phyloP scores from a whole-genome alignment of 2,113 vertebrate species.

The Sapajus apella region DNA sequence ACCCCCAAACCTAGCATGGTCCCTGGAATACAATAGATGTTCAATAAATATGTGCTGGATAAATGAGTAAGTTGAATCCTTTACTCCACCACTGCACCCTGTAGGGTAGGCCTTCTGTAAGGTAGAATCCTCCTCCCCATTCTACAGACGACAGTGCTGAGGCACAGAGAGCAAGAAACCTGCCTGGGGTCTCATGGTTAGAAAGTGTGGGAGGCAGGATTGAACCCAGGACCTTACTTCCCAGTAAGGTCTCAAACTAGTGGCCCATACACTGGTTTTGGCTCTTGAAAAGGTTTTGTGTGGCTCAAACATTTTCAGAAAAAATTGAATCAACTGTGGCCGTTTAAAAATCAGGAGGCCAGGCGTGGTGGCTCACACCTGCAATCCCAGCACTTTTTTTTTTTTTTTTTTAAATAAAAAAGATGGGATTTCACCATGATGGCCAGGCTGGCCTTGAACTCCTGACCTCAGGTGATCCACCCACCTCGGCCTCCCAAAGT shows the following conservation, averaged over 20 bases:
- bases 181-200: no score
- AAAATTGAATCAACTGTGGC: neutral
- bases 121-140: neutral
- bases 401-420: no score
- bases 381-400: no score
- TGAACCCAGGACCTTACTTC: neutral
- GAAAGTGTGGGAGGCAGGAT: neutral
- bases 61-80: neutral
- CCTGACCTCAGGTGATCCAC: no score
- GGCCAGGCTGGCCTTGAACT: no score
- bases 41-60: neutral
- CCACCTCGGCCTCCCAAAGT: no score
- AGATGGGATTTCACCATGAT: no score
- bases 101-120: neutral
- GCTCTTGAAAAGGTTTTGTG: neutral
- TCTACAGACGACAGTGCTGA: neutral
- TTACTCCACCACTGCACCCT: fast-evolving
- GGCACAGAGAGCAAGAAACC: no score
- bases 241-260: neutral
- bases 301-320: neutral
- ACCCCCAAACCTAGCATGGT: neutral
- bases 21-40: neutral
- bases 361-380: no score
- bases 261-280: neutral
- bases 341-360: neutral